Conservation (phyloP, 2,797 vertebrate genomes). For the Cirrhinus mrigala region DNA sequence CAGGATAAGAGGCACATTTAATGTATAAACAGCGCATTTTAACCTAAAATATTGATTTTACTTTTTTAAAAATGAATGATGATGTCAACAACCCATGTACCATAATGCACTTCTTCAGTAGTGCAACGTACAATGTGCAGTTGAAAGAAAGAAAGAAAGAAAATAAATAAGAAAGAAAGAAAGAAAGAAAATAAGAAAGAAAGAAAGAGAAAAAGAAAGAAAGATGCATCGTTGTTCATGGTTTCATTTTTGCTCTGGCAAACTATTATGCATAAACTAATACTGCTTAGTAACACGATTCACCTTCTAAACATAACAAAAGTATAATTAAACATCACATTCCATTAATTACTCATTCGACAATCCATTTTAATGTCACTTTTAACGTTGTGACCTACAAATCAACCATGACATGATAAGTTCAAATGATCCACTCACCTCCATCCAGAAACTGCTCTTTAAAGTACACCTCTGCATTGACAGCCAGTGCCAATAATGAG, state of each 20-base stretch:
- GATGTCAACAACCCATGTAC: background rate
- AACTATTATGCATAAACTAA: background rate
- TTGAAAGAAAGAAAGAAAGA: background rate
- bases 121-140: background rate
- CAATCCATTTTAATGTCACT: background rate
- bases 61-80: background rate
- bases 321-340: background rate
- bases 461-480: conserved; percentile 83
- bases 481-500: conserved; percentile 68
- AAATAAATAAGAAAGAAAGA: conserved; percentile 9
- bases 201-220: background rate
- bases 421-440: conserved; percentile 77
- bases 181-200: conserved; percentile 9
- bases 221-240: rapidly evolving
- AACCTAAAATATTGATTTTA: background rate
- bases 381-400: conserved; percentile 11
- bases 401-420: background rate
- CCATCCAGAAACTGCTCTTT: conserved; percentile 90
- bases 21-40: background rate
- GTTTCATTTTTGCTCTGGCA: background rate
- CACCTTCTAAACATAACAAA: background rate
- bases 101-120: background rate
- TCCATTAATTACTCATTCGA: background rate
- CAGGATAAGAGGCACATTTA: background rate
- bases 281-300: background rate